A percentile compares a stretch with the other conserved stretches of the same genome.
Evolutionary conservation across 2,888 invertebrate genomes (phyloP).

Genomic region (Zygaena filipendulae): DNA sequence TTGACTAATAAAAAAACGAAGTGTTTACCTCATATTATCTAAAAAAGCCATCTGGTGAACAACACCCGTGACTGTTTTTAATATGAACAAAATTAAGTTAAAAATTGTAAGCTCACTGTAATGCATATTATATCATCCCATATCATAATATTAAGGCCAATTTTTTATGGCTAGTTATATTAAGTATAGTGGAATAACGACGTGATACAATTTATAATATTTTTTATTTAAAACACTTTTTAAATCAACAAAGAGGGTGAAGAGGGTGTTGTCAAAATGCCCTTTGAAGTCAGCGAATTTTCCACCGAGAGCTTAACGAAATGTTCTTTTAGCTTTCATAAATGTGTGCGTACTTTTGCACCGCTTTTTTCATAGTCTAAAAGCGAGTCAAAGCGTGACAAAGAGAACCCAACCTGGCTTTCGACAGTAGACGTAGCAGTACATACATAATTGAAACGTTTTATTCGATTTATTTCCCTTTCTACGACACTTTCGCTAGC

Average conservation of each 20-base stretch:
- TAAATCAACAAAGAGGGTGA: slow-evolving; percentile 47
- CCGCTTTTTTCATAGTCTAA: slow-evolving; percentile 35
- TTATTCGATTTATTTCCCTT: slow-evolving; percentile 5
- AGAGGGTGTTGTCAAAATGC: slow-evolving; percentile 50
- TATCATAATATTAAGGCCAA: too few relatives aligned
- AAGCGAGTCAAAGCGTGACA: slow-evolving; percentile 45
- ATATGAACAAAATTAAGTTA: too few relatives aligned
- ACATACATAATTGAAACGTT: slow-evolving; percentile 20
- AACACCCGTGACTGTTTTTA: too few relatives aligned
- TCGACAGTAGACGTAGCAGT: slow-evolving; percentile 26
- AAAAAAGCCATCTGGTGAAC: too few relatives aligned
- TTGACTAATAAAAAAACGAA: too few relatives aligned
- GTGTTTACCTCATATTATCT: too few relatives aligned
- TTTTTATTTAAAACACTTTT: slow-evolving; percentile 39
- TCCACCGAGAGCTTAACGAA: slow-evolving; percentile 58
- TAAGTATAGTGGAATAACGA: too few relatives aligned
- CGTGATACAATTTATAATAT: slow-evolving; percentile 16
- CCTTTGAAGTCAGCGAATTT: slow-evolving; percentile 60
- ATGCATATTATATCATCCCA: too few relatives aligned
- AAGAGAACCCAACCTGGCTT: slow-evolving; percentile 34
- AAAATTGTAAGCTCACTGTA: too few relatives aligned
- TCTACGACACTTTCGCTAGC: slow-evolving; percentile 15
- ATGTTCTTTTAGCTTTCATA: slow-evolving; percentile 60
- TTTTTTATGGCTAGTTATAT: too few relatives aligned
- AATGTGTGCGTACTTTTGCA: slow-evolving; percentile 47